These are phyloP conservation scores for Hirtodrosophila trivittata DNA, from an alignment of 2,888 invertebrate genomes.

Conservation along the genomic window DNA sequence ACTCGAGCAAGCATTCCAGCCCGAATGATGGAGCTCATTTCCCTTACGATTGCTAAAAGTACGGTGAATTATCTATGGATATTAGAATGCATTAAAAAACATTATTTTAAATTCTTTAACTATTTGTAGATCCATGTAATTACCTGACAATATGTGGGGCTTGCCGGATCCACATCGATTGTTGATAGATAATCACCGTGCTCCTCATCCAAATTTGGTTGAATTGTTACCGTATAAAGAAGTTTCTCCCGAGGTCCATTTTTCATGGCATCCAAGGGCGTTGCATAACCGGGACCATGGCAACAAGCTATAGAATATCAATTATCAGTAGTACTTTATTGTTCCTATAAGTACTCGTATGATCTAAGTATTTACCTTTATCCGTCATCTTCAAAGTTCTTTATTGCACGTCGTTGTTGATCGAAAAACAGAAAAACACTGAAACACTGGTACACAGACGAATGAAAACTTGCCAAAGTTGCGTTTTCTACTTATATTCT, in stretches of 20 bases:
- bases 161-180: conserved; percentile 94
- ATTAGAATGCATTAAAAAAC: background rate
- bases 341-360: background rate
- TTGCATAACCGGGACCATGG: conserved; percentile 89
- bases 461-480: conserved; percentile 11
- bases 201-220: conserved; percentile 87
- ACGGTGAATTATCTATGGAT: conserved; percentile 92
- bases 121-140: too few relatives aligned
- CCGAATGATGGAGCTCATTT: conserved; percentile 97
- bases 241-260: conserved; percentile 93
- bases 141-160: conserved; percentile 93
- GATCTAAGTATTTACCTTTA: conserved; percentile 40
- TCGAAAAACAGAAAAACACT: conserved; percentile 40
- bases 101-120: too few relatives aligned
- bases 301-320: conserved; percentile 72
- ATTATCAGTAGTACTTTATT: conserved; percentile 28
- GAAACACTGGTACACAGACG: conserved; percentile 26
- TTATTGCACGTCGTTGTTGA: conserved; percentile 35
- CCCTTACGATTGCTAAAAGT: conserved; percentile 90
- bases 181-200: conserved; percentile 95
- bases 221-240: conserved; percentile 95
- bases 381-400: conserved; percentile 42
- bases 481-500: background rate
- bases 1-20: conserved; percentile 99
- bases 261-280: conserved; percentile 92